A percentile compares a stretch with the other conserved stretches of the same genome.
Conservation (phyloP, 1,140 invertebrate species). For the Cephus cinctus region DNA sequence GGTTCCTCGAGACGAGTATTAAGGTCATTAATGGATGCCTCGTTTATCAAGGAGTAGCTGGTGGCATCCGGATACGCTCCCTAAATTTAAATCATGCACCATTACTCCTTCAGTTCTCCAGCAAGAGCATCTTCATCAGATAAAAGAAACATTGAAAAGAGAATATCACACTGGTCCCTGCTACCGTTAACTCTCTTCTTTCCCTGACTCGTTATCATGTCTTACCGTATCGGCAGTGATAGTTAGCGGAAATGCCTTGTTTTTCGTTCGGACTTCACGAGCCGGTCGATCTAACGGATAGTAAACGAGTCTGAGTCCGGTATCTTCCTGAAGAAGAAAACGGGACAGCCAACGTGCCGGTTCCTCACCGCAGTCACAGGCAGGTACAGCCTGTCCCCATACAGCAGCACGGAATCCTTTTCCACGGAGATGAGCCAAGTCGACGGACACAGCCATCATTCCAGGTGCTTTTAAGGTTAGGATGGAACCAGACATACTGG, state of each 20-base stretch:
- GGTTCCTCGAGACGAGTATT: constrained; percentile 58
- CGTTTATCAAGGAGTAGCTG: constrained; percentile 62
- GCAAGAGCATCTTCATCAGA: no score
- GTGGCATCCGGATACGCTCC: constrained; percentile 63
- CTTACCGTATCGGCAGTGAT: constrained; percentile 36
- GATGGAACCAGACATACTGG: constrained; percentile 46
- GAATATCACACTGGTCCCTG: no score
- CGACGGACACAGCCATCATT: constrained; percentile 54
- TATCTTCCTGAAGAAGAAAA: constrained; percentile 58
- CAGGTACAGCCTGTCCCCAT: constrained; percentile 54
- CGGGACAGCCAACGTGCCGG: constrained; percentile 63
- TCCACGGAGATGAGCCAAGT: constrained; percentile 53
- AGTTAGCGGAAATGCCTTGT: constrained; percentile 33
- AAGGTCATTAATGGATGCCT: constrained; percentile 64
- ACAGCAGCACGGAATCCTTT: constrained; percentile 49
- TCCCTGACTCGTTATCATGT: no score
- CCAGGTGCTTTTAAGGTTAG: constrained; percentile 53
- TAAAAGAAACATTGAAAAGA: no score
- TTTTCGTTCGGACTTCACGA: constrained; percentile 31
- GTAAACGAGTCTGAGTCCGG: constrained; percentile 60
- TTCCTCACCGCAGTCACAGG: constrained; percentile 64
- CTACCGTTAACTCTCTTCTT: no score
- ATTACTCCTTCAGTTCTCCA: no score
- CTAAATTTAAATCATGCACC: constrained; percentile 48
- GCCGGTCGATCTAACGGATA: constrained; percentile 55